phyloP scores from a whole-genome alignment of 1,140 invertebrate genomes.

The Heliconius hewitsoni region DNA sequence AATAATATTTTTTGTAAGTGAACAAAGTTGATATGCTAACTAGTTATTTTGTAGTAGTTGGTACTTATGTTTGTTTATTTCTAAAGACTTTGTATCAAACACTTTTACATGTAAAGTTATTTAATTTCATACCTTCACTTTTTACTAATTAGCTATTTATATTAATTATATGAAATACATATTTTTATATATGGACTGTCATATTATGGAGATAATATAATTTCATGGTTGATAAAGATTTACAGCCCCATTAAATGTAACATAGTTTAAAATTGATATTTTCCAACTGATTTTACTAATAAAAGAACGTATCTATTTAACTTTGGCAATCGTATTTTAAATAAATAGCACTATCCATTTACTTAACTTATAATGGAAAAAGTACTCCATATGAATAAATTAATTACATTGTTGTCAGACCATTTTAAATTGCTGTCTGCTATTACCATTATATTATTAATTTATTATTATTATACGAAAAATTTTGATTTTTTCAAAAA shows the following conservation, averaged over 20 bases:
- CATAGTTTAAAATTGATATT: background rate
- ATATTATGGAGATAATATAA: background rate
- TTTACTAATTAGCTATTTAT: too few species aligned
- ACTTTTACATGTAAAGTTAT: too few species aligned
- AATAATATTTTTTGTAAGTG: too few species aligned
- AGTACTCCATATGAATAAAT: background rate
- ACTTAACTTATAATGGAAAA: background rate
- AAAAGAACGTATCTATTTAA: background rate
- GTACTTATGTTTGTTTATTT: too few species aligned
- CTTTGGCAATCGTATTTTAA: background rate
- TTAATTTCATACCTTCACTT: too few species aligned
- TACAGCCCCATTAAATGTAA: background rate
- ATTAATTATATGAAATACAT: too few species aligned
- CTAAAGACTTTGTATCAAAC: too few species aligned
- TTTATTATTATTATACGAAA: constrained; percentile 67
- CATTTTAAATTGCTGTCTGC: constrained; percentile 66
- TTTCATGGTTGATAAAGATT: background rate
- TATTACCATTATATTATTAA: constrained; percentile 54
- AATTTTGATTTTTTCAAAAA: constrained; percentile 72
- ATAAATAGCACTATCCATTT: background rate
- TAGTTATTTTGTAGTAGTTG: too few species aligned
- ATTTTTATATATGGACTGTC: background rate
- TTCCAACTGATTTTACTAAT: background rate
- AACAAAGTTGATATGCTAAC: too few species aligned
- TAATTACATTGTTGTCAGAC: constrained; percentile 57